phyloP scores from a whole-genome alignment of 2,113 vertebrate genomes.

The Cnemophilus loriae region DNA sequence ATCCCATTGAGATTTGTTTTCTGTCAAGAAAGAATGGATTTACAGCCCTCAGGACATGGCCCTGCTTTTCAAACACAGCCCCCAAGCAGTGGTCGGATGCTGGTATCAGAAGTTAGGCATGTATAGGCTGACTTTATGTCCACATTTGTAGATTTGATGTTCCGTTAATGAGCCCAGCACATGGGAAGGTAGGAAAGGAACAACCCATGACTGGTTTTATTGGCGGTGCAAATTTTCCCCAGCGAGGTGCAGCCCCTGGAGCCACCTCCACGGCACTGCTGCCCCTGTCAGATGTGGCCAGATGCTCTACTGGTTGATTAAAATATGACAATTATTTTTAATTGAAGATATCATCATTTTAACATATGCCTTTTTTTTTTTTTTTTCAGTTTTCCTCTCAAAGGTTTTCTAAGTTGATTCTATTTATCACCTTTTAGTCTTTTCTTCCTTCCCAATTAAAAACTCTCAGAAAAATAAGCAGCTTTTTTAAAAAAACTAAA shows the following conservation, averaged over 20 bases:
- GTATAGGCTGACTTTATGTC: not conserved
- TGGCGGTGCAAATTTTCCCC: not conserved
- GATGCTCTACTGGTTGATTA: not conserved
- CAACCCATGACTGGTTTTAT: not conserved
- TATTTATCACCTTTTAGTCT: not conserved
- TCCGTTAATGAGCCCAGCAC: conserved; percentile 26
- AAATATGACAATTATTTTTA: not conserved
- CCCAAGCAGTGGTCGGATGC: not conserved
- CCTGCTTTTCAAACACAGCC: conserved; percentile 11
- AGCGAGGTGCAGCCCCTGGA: not conserved
- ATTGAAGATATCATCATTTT: not conserved
- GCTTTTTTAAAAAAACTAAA: not conserved
- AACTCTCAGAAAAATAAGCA: not conserved
- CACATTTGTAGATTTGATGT: conserved; percentile 15
- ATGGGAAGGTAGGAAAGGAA: not conserved
- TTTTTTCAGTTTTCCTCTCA: not conserved
- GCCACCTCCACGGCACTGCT: not conserved
- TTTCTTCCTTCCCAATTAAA: not conserved
- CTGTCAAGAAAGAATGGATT: conserved; percentile 49
- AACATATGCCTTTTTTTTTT: not conserved
- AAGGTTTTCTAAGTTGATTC: not conserved
- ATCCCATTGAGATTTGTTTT: conserved; percentile 30
- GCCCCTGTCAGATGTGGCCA: not conserved
- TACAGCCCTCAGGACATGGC: conserved; percentile 13
- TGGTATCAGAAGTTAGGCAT: not conserved